phyloP scores from a whole-genome alignment of 2,888 invertebrate genomes.

The Rhagium mordax region DNA sequence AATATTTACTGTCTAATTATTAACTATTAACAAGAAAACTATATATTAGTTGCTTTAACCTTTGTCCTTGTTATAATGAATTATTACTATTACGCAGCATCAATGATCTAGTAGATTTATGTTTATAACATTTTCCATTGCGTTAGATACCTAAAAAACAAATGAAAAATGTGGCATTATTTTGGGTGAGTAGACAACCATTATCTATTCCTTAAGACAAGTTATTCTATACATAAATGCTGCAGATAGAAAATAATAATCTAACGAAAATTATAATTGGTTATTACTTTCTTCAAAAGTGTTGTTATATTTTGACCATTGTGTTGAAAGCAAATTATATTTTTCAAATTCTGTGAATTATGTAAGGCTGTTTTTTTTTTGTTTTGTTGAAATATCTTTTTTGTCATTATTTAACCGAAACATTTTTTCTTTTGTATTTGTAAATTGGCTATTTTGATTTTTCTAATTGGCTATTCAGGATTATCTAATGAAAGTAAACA shows the following conservation, averaged over 20 bases:
- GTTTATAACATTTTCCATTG: too few species aligned
- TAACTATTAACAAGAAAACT: too few species aligned
- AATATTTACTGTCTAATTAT: too few species aligned
- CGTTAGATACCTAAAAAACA: background rate
- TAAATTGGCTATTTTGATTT: slow-evolving; percentile 3
- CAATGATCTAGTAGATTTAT: too few species aligned
- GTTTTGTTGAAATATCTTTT: slow-evolving; percentile 24
- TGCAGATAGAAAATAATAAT: slow-evolving; percentile 16
- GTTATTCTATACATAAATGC: background rate
- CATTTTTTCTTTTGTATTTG: slow-evolving; percentile 3
- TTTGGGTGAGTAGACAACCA: background rate
- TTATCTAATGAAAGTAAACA: background rate
- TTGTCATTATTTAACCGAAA: slow-evolving; percentile 3
- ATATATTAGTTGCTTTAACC: too few species aligned
- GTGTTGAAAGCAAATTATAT: slow-evolving; percentile 32
- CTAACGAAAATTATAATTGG: background rate
- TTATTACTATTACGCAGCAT: too few species aligned
- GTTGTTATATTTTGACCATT: slow-evolving; percentile 37
- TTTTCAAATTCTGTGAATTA: slow-evolving; percentile 44
- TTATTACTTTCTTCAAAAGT: slow-evolving; percentile 20
- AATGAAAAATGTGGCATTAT: background rate
- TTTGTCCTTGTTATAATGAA: too few species aligned
- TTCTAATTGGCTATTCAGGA: too few species aligned
- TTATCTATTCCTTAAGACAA: background rate
- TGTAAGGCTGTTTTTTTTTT: slow-evolving; percentile 38